Evolutionary conservation across 2,888 invertebrate genomes (phyloP).

Genomic region (Coecobrya sp.): DNA sequence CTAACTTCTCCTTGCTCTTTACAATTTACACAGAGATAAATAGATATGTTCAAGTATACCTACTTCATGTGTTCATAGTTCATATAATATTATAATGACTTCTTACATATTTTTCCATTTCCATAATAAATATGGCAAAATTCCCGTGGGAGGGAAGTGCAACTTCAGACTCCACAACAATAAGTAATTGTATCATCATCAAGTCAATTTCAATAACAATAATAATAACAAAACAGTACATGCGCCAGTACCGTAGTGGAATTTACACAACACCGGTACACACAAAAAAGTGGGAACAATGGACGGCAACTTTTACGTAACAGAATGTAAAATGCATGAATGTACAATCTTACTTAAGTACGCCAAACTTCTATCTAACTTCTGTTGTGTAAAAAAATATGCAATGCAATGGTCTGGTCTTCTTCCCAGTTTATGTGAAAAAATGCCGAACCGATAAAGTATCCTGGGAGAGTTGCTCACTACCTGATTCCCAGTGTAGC

Average conservation of each 20-base stretch:
- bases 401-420: slow-evolving; percentile 7
- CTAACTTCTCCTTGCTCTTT: neutral
- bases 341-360: neutral
- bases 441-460: slow-evolving; percentile 64
- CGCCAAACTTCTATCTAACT: neutral
- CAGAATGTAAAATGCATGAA: neutral
- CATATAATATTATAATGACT: slow-evolving; percentile 66
- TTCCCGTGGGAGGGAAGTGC: slow-evolving; percentile 78
- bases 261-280: slow-evolving; percentile 31
- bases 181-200: slow-evolving; percentile 71
- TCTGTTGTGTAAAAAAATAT: slow-evolving; percentile 52
- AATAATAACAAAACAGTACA: slow-evolving; percentile 69
- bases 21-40: slow-evolving; percentile 34
- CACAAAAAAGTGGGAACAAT: slow-evolving; percentile 64
- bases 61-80: neutral
- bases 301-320: slow-evolving; percentile 50
- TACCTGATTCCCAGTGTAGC: slow-evolving; percentile 66
- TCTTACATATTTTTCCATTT: slow-evolving; percentile 66
- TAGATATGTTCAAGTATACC: neutral
- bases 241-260: slow-evolving; percentile 64
- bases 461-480: slow-evolving; percentile 75
- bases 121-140: slow-evolving; percentile 78
- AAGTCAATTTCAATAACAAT: slow-evolving; percentile 74
- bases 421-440: slow-evolving; percentile 35
- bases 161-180: slow-evolving; percentile 76